phyloP scores from a whole-genome alignment of 1,140 invertebrate species.

The Drosophila simulans region DNA sequence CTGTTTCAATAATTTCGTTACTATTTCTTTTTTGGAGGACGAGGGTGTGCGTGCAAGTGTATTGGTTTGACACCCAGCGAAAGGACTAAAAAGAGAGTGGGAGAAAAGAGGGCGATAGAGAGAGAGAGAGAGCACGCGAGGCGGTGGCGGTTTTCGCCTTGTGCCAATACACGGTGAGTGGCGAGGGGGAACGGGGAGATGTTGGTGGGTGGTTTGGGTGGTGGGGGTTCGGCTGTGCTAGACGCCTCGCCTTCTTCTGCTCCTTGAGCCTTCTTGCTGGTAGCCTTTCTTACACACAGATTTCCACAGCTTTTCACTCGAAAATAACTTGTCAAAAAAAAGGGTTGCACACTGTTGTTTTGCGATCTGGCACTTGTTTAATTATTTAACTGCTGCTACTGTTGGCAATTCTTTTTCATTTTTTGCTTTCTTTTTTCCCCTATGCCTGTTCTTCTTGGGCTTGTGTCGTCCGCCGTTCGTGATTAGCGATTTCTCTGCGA shows the following conservation, averaged over 20 bases:
- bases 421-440: conserved; percentile 10
- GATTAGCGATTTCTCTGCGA: conserved; percentile 75
- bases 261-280: conserved; percentile 5
- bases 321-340: conserved; percentile 58
- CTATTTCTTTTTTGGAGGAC: conserved; percentile 28
- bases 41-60: conserved; percentile 40
- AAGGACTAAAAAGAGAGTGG: conserved; percentile 4
- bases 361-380: conserved; percentile 4
- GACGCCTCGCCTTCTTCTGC: conserved; percentile 70
- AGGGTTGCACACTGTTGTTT: conserved; percentile 15
- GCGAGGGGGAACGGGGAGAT: background rate
- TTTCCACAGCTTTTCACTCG: conserved; percentile 52
- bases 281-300: conserved; percentile 29
- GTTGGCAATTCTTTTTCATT: background rate
- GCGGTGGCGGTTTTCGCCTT: conserved; percentile 34
- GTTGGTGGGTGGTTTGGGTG: background rate
- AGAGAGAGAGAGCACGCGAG: conserved; percentile 2
- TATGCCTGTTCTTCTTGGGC: conserved; percentile 20
- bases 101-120: background rate
- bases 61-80: conserved; percentile 32
- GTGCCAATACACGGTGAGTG: too few relatives aligned
- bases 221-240: conserved; percentile 26
- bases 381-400: conserved; percentile 11
- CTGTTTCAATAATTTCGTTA: conserved; percentile 33
- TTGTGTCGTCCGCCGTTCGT: conserved; percentile 63